Percentiles rank a stretch among this genome's conserved stretches.
These are phyloP conservation scores for Athetis lepigone DNA, from an alignment of 2,888 invertebrate species.

Conservation along the genomic window DNA sequence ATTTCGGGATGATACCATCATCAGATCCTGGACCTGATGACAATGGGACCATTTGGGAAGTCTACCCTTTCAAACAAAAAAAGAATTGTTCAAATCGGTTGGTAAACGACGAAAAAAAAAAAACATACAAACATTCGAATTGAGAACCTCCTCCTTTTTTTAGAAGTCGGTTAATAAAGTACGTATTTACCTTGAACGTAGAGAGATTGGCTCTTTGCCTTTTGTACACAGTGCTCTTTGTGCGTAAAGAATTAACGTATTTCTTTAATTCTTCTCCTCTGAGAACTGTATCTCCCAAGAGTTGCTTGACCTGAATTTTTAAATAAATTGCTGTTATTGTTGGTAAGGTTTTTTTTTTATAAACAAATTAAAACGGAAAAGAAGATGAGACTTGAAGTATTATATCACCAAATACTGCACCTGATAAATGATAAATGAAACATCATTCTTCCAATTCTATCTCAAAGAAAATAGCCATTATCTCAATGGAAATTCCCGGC, in stretches of 20 bases:
- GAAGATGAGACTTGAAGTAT: no score
- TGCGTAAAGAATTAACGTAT: constrained; percentile 95
- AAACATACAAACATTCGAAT: no score
- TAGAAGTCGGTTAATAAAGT: no score
- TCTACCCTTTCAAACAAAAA: no score
- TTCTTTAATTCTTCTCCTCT: constrained; percentile 96
- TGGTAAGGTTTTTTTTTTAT: no score
- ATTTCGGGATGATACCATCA: no score
- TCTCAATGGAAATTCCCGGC: constrained; percentile 71
- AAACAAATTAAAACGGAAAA: constrained; percentile 3
- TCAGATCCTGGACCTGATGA: no score
- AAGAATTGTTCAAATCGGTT: no score
- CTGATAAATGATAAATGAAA: constrained; percentile 68
- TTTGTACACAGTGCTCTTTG: constrained; percentile 95
- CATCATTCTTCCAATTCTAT: constrained; percentile 69
- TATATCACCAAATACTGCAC: no score
- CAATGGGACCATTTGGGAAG: no score
- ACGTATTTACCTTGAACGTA: constrained; percentile 90
- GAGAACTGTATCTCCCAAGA: constrained; percentile 92
- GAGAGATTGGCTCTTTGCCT: constrained; percentile 94
- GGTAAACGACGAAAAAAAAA: no score
- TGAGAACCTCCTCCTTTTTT: no score
- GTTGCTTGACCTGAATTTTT: constrained; percentile 81
- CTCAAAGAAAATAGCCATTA: constrained; percentile 72
- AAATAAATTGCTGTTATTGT: constrained; percentile 37